phyloP scores from a whole-genome alignment of 2,113 vertebrate genomes.

The Herpetotheres cachinnans region DNA sequence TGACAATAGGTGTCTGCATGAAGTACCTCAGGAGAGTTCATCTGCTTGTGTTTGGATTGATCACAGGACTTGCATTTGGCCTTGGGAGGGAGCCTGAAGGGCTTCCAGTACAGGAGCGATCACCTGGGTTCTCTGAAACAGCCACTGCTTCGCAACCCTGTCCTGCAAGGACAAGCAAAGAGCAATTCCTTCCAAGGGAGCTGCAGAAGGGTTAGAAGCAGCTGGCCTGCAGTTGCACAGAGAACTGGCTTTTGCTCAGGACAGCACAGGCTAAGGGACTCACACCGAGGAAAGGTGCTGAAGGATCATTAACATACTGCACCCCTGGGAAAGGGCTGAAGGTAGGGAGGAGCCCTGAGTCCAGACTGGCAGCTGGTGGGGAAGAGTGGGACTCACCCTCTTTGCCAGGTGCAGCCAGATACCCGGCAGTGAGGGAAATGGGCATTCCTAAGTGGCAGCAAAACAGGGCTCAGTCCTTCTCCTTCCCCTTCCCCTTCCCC shows the following conservation, averaged over 20 bases:
- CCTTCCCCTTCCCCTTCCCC: neutral
- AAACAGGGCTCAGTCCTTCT: neutral
- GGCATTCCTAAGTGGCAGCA: neutral
- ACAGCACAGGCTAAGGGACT: neutral
- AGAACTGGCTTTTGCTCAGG: neutral
- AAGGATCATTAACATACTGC: neutral
- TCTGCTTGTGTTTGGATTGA: neutral
- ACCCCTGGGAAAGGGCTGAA: neutral
- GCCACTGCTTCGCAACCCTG: neutral
- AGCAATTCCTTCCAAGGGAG: neutral
- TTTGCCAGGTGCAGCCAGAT: neutral
- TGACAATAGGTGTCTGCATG: neutral
- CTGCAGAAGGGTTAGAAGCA: neutral
- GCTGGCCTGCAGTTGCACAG: neutral
- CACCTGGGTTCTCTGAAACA: conserved; percentile 8
- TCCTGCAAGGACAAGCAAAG: conserved; percentile 3
- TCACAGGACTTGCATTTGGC: neutral
- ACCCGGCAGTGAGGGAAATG: neutral
- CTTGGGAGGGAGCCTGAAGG: conserved; percentile 8
- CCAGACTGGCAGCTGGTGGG: neutral
- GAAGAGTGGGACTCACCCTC: neutral
- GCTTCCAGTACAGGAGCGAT: neutral
- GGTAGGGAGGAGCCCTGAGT: neutral
- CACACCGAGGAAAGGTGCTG: neutral
- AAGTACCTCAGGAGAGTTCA: neutral